Conservation (phyloP, 2,113 vertebrate species). For the Heliornis fulica region DNA sequence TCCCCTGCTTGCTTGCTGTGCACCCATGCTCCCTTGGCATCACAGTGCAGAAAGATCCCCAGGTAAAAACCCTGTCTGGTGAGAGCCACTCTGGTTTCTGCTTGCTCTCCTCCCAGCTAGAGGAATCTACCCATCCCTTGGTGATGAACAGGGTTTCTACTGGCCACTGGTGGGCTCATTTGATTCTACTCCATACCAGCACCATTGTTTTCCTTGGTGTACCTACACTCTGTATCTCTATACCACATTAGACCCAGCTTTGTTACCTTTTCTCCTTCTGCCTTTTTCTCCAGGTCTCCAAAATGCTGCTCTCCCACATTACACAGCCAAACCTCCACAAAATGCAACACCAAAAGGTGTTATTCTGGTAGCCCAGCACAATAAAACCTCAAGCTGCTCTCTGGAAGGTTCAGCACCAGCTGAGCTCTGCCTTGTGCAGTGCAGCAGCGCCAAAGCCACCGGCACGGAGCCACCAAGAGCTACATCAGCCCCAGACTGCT, state of each 20-base stretch:
- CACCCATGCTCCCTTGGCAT: neutral
- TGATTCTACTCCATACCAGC: neutral
- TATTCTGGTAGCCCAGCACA: neutral
- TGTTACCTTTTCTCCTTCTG: neutral
- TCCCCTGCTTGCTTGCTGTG: neutral
- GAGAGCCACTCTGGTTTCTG: neutral
- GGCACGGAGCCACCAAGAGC: neutral
- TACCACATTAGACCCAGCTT: neutral
- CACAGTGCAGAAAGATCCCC: neutral
- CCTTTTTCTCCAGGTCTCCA: neutral
- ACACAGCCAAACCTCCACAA: neutral
- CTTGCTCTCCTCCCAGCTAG: neutral
- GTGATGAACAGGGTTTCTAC: neutral
- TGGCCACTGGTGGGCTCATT: neutral
- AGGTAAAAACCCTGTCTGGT: neutral
- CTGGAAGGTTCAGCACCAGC: neutral
- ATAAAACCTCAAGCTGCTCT: neutral
- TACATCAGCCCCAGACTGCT: neutral
- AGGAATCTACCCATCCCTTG: neutral
- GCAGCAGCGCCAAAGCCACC: neutral
- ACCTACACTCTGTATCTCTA: too few species aligned
- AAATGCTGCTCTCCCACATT: neutral
- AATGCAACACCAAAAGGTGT: neutral
- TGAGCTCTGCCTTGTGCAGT: rapidly evolving
- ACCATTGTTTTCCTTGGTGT: neutral